A percentile compares a stretch with the other conserved stretches of the same genome.
Conservation (phyloP, 2,888 invertebrate genomes). For the Pterostichus niger region DNA sequence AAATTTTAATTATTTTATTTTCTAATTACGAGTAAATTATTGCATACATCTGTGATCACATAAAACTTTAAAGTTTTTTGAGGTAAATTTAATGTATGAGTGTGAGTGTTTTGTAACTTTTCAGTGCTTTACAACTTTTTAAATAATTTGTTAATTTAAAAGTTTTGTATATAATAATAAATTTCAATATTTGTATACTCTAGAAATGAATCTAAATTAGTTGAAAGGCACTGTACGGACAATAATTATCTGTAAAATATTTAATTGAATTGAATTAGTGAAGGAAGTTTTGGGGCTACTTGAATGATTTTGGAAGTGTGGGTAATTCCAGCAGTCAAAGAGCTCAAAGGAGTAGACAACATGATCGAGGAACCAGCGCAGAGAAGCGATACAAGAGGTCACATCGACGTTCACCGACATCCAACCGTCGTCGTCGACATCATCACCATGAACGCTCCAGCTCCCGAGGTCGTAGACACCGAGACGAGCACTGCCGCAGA, state of each 20-base stretch:
- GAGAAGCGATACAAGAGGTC: constrained; percentile 92
- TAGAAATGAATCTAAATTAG: too few species aligned
- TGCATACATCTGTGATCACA: too few species aligned
- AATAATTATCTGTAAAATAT: too few species aligned
- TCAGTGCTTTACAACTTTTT: too few species aligned
- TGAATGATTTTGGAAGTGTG: too few species aligned
- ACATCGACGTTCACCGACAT: constrained; percentile 89
- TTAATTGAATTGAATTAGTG: too few species aligned
- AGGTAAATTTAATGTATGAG: not conserved
- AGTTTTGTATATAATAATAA: too few species aligned
- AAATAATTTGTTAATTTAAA: too few species aligned
- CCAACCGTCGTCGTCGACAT: constrained; percentile 87
- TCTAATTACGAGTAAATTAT: not conserved
- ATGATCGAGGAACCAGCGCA: constrained; percentile 87
- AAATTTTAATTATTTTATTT: too few species aligned
- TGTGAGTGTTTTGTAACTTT: not conserved
- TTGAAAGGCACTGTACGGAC: too few species aligned
- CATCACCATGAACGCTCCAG: constrained; percentile 79
- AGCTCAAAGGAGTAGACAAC: constrained; percentile 80
- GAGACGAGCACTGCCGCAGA: constrained; percentile 78
- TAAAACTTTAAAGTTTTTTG: not conserved
- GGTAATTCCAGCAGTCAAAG: constrained; percentile 80
- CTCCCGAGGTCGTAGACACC: constrained; percentile 75
- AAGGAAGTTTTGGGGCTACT: too few species aligned
- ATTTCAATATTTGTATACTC: too few species aligned